Conservation (phyloP, 2,113 vertebrate species). For the Crotalus horridus region DNA sequence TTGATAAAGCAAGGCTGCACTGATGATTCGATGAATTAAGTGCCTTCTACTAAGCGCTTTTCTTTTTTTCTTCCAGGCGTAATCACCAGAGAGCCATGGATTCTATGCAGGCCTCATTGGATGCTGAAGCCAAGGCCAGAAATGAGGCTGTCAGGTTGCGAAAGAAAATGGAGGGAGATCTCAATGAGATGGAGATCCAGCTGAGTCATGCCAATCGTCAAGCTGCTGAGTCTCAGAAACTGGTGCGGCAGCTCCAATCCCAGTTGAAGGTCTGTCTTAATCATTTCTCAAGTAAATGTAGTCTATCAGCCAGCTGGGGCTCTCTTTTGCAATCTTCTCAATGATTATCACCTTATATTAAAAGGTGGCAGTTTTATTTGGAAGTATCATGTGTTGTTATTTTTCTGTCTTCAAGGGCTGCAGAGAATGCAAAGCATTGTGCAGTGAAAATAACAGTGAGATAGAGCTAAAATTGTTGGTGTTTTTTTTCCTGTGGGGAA, state of each 20-base stretch:
- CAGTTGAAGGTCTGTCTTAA: slow-evolving; percentile 80
- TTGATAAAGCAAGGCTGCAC: neutral
- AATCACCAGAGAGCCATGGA: slow-evolving; percentile 89
- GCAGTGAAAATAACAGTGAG: neutral
- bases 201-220: slow-evolving; percentile 85
- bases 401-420: neutral
- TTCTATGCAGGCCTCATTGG: slow-evolving; percentile 86
- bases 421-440: neutral
- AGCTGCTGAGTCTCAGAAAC: slow-evolving; percentile 82
- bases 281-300: rapidly evolving
- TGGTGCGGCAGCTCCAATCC: slow-evolving; percentile 80
- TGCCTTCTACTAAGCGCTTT: neutral
- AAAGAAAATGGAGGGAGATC: slow-evolving; percentile 94
- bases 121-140: slow-evolving; percentile 84
- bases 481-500: neutral
- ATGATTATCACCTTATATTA: neutral
- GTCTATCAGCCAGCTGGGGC: neutral
- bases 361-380: neutral
- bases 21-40: neutral
- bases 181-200: slow-evolving; percentile 93
- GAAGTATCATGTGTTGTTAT: neutral
- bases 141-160: slow-evolving; percentile 86
- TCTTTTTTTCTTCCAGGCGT: slow-evolving; percentile 63
- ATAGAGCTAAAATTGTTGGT: neutral
- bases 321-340: neutral